Base-by-base conservation (phyloP, 2,797 vertebrate species). In the Emydoidea blandingii region DNA sequence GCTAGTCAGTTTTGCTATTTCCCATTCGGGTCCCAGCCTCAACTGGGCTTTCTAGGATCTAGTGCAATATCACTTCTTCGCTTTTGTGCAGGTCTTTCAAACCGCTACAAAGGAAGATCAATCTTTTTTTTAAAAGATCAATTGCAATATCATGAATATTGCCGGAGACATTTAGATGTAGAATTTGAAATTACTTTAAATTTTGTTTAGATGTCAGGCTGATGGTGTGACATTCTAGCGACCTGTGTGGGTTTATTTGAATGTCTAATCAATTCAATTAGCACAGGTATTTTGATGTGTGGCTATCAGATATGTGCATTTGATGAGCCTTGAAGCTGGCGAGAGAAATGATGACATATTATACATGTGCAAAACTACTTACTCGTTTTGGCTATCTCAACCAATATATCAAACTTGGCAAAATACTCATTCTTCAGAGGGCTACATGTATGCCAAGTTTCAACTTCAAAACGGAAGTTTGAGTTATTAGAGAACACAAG, bases 281-380 rank as follows among this genome's bases (percentile, higher is more conserved):
- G 81, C 56, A 25, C 25, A 12, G 56, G 11, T 57, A 57, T 27
- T 57, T 56, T 57, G 56, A 57, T 57, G 25, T 57, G 56, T 27
- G 10, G 8, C 5, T 86, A 1, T 72, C 41, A 81, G 83, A 72
- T 59, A 31, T 8, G 34, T 1, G 0, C 2, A 0, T 25, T 65
- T 12, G 9, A 68, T 37, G 44, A 27, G 27, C 34, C 7, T 3
- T 81, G n/a, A 0, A 0, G 3, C 41, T 2, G 0, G 88, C 21
- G 59, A 59, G 56, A 50, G 85, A 72, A 80, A 53, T 81, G 81
- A 94, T 34, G n/a, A 72, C 19, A 72, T 81, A 84, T 5, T 74
- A 0, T 1, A 10, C 62, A 34, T 15, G 0, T 84, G 85, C 8
- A 54, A 52, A 31, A 12, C 7, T 84, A 0, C 65, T 86, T 0